A percentile compares a stretch with the other conserved stretches of the same genome.
phyloP scores from a whole-genome alignment of 1,140 invertebrate species.

The Drosophila punjabiensis region DNA sequence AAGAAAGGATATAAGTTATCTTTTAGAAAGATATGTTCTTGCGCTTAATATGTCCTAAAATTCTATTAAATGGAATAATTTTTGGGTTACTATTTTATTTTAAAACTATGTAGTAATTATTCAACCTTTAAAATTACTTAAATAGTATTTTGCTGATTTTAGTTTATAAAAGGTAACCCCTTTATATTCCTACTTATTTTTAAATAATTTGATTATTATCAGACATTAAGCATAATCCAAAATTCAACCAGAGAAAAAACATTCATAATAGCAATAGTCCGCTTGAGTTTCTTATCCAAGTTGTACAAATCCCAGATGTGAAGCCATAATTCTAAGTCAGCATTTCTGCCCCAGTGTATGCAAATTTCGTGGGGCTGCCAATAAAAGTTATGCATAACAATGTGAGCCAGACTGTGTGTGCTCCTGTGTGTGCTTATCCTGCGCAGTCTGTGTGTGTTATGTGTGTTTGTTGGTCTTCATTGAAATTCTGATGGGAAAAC shows the following conservation, averaged over 20 bases:
- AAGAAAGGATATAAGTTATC: neutral
- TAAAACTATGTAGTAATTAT: too few species aligned
- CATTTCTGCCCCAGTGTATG: conserved; percentile 33
- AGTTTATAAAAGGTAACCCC: neutral
- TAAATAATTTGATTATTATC: neutral
- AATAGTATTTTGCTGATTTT: too few species aligned
- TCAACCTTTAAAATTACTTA: too few species aligned
- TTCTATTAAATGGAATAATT: too few species aligned
- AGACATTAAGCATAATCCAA: neutral
- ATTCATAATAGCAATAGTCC: neutral
- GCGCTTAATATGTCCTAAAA: too few species aligned
- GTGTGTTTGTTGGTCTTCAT: conserved; percentile 51
- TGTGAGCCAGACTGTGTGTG: conserved; percentile 46
- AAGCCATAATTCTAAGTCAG: conserved; percentile 14
- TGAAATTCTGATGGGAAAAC: conserved; percentile 77
- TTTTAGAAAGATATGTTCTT: too few species aligned
- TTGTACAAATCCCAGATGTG: neutral
- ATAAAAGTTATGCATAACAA: conserved; percentile 75
- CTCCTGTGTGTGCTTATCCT: conserved; percentile 23
- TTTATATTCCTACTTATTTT: neutral
- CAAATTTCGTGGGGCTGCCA: conserved; percentile 65
- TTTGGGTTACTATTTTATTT: too few species aligned
- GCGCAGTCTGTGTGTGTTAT: neutral
- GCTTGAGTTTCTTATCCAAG: neutral
- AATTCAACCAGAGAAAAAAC: neutral